These are phyloP conservation scores for Cosmorhoe ocellata DNA, from an alignment of 2,888 invertebrate genomes.

Conservation along the genomic window DNA sequence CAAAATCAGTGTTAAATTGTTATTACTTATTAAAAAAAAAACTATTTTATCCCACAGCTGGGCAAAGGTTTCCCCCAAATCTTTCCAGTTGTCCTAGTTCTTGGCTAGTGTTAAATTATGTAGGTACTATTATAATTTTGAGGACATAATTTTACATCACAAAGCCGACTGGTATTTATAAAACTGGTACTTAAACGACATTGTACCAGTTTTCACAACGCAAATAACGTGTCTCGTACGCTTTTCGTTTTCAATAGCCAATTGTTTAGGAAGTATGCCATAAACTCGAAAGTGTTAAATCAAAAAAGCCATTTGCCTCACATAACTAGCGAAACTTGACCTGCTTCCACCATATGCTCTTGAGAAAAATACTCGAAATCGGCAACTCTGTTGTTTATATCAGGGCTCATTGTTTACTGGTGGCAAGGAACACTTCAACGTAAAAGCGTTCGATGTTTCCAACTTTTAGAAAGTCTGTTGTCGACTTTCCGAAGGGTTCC, in stretches of 20 bases:
- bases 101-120: too few species aligned
- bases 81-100: too few species aligned
- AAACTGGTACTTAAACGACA: too few species aligned
- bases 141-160: too few species aligned
- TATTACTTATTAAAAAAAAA: too few species aligned
- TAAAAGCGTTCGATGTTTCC: constrained; percentile 76
- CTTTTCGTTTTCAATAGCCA: constrained; percentile 1
- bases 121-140: too few species aligned
- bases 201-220: too few species aligned
- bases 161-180: too few species aligned
- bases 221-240: too few species aligned
- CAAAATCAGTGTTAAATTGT: too few species aligned
- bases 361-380: constrained; percentile 26
- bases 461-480: constrained; percentile 77
- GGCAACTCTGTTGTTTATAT: constrained; percentile 26
- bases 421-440: constrained; percentile 53
- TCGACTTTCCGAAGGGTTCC: constrained; percentile 52
- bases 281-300: constrained; percentile 68
- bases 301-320: constrained; percentile 58
- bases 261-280: constrained; percentile 39
- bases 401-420: constrained; percentile 47
- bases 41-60: too few species aligned
- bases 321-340: constrained; percentile 43
- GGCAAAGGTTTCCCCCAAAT: too few species aligned
- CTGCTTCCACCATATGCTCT: constrained; percentile 29